Evolutionary conservation across 2,113 vertebrate genomes (phyloP).

Genomic region (Chlamydotis undulata): DNA sequence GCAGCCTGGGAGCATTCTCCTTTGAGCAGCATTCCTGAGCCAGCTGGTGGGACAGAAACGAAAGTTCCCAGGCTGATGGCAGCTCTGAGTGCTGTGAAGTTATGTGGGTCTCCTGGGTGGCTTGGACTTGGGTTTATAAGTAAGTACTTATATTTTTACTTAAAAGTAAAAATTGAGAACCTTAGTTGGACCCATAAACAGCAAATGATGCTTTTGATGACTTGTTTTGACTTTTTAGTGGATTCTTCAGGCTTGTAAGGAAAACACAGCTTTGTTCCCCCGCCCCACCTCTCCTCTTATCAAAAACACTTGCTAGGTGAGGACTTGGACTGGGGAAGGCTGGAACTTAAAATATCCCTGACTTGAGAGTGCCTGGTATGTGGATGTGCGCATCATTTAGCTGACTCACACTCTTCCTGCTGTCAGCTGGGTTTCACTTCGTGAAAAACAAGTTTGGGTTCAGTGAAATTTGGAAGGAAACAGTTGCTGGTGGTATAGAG

Average conservation of each 20-base stretch:
- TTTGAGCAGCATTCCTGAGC: not conserved
- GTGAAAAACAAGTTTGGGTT: not conserved
- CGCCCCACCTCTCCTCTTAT: not conserved
- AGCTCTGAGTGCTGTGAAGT: no score
- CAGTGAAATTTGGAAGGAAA: not conserved
- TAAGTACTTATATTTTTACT: not conserved
- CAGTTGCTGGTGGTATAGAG: rapidly evolving
- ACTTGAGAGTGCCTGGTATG: rapidly evolving
- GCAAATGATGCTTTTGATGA: rapidly evolving
- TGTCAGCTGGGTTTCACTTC: not conserved
- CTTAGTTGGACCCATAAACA: not conserved
- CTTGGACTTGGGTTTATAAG: not conserved
- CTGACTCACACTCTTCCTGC: not conserved
- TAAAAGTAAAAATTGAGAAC: not conserved
- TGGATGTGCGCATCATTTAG: rapidly evolving
- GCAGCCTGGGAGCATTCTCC: not conserved
- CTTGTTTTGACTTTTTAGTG: not conserved
- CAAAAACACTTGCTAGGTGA: not conserved
- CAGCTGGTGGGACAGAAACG: not conserved
- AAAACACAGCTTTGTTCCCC: not conserved
- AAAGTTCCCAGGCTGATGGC: not conserved
- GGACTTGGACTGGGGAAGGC: not conserved
- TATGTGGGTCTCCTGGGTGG: not conserved
- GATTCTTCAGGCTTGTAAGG: not conserved
- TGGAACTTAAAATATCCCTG: not conserved